These are phyloP conservation scores for Eurois occulta DNA, from an alignment of 2,888 invertebrate species.

Conservation along the genomic window DNA sequence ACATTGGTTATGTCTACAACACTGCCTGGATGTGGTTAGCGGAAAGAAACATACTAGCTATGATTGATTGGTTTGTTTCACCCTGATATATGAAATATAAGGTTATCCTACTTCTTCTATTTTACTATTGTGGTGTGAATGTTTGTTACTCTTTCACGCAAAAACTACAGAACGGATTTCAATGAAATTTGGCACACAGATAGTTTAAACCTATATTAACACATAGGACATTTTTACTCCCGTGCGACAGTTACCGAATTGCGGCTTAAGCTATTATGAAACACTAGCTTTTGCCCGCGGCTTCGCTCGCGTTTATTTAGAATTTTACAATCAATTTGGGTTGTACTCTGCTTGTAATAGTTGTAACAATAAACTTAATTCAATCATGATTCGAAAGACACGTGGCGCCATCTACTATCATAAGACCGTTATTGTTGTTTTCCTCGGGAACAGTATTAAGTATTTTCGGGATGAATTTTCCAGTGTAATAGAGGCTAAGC, in stretches of 20 bases:
- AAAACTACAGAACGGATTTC: neutral
- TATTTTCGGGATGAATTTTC: too few species aligned
- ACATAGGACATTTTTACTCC: neutral
- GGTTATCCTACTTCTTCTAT: neutral
- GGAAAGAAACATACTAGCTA: conserved; percentile 28
- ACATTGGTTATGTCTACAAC: conserved; percentile 26
- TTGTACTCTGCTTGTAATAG: too few species aligned
- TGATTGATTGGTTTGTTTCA: conserved; percentile 1
- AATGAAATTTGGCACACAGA: neutral
- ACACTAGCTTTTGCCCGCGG: too few species aligned
- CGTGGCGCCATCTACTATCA: too few species aligned
- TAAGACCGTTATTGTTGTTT: too few species aligned
- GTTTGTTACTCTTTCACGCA: neutral
- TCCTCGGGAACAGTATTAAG: too few species aligned
- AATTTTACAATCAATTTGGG: too few species aligned
- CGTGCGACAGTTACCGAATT: neutral
- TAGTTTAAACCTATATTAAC: neutral
- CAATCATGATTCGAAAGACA: too few species aligned
- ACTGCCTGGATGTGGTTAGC: conserved; percentile 34
- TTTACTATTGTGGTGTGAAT: neutral
- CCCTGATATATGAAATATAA: neutral
- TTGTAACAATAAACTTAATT: too few species aligned
- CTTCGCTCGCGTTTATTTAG: too few species aligned
- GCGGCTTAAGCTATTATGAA: neutral
- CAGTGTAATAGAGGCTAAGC: too few species aligned